Percentiles rank a stretch among this genome's conserved stretches.
phyloP scores from a whole-genome alignment of 2,797 vertebrate species.

The Aulostomus chinensis region DNA sequence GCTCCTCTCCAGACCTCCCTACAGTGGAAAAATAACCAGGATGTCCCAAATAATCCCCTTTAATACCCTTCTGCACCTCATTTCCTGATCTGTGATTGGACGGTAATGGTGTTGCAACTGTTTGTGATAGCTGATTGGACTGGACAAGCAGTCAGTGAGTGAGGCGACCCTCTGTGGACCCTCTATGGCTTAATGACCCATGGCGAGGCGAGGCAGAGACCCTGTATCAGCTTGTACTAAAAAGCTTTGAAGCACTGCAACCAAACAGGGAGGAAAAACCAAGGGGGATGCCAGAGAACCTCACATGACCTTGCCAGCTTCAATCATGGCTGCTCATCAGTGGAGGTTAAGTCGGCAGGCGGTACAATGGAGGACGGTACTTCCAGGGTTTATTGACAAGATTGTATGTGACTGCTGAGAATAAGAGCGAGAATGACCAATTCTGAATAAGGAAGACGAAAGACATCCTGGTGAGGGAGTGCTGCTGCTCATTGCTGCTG shows the following conservation, averaged over 20 bases:
- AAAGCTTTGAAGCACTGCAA: constrained; percentile 36
- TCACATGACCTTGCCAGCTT: constrained; percentile 78
- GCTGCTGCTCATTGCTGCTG: constrained; percentile 55
- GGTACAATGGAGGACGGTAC: constrained; percentile 23
- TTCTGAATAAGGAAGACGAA: constrained; percentile 58
- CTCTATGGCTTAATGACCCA: constrained; percentile 66
- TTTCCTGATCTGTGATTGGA: constrained; percentile 78
- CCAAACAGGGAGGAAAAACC: constrained; percentile 35
- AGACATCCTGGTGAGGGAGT: constrained; percentile 63
- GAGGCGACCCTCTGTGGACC: constrained; percentile 56
- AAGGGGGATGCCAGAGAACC: constrained; percentile 51
- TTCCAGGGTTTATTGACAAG: constrained; percentile 51
- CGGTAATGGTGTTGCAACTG: constrained; percentile 59
- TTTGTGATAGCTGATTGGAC: constrained; percentile 76
- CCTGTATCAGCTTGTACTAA: constrained; percentile 52
- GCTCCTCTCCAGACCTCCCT: constrained; percentile 23
- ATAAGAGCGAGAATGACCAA: constrained; percentile 49
- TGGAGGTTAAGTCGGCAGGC: constrained; percentile 48
- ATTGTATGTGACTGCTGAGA: constrained; percentile 52
- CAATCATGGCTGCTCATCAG: constrained; percentile 61
- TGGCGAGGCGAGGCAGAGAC: constrained; percentile 54
- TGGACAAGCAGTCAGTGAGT: constrained; percentile 48
- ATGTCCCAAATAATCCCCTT: constrained; percentile 81
- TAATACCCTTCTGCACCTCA: constrained; percentile 81
- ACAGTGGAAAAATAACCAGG: constrained; percentile 50